phyloP scores from a whole-genome alignment of 1,140 invertebrate genomes.

The Drosophila saltans region DNA sequence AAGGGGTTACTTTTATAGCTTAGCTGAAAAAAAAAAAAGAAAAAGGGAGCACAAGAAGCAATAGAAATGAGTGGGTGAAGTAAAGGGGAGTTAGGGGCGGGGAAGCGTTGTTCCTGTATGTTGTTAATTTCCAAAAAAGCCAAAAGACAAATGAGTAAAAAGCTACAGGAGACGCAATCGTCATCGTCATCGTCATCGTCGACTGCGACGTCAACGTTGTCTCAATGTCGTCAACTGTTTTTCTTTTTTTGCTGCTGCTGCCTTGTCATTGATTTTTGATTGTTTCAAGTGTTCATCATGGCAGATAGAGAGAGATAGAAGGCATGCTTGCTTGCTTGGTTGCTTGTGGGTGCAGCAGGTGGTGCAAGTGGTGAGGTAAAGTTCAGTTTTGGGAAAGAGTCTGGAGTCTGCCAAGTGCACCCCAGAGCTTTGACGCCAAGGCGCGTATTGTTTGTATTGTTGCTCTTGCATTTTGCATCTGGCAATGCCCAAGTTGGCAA shows the following conservation, averaged over 20 bases:
- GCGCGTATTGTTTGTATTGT: constrained; percentile 61
- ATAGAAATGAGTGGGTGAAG: neutral
- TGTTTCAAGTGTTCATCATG: constrained; percentile 67
- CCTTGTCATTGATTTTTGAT: constrained; percentile 78
- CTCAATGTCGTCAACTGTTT: constrained; percentile 67
- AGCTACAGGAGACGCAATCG: constrained; percentile 24
- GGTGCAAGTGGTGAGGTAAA: neutral
- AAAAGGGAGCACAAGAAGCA: no score
- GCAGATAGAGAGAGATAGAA: neutral
- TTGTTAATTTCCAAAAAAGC: constrained; percentile 78
- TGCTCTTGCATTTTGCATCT: constrained; percentile 56
- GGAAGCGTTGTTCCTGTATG: constrained; percentile 27
- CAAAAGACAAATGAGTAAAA: constrained; percentile 80
- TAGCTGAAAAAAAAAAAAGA: neutral
- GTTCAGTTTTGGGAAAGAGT: neutral
- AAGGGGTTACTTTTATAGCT: constrained; percentile 72
- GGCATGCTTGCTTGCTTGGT: no score
- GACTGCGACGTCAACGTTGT: constrained; percentile 27
- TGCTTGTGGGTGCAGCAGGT: neutral
- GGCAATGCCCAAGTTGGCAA: constrained; percentile 75
- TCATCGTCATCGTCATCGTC: constrained; percentile 14
- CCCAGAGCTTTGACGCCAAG: constrained; percentile 75
- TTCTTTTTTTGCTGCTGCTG: constrained; percentile 10
- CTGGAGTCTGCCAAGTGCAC: constrained; percentile 74
- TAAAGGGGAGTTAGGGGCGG: neutral